Conservation (phyloP, 1,140 invertebrate genomes). For the Anoplolepis gracilipes region DNA sequence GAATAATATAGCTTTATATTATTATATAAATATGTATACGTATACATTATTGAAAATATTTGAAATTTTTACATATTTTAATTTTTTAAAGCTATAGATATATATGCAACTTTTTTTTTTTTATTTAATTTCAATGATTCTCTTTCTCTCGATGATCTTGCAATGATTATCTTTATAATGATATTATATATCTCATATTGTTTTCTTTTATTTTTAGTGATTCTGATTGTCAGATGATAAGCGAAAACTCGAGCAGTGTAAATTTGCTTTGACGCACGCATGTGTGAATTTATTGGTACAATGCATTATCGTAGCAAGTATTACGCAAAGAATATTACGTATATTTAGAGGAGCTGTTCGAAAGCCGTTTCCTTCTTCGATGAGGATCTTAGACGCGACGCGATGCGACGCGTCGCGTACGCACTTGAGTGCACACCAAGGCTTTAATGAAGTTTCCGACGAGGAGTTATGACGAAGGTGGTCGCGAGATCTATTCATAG, state of each 20-base stretch:
- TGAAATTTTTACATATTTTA: background rate
- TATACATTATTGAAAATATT: background rate
- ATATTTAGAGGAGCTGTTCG: conserved; percentile 45
- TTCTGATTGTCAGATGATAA: conserved; percentile 13
- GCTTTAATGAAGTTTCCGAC: conserved; percentile 59
- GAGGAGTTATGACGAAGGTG: conserved; percentile 51
- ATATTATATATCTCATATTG: conserved; percentile 1
- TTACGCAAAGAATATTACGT: conserved; percentile 54
- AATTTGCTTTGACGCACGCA: background rate
- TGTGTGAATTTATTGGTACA: conserved; percentile 36
- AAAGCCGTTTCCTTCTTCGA: conserved; percentile 61
- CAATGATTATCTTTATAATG: conserved; percentile 19
- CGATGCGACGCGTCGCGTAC: conserved; percentile 9
- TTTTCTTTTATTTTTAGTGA: background rate
- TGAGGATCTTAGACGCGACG: conserved; percentile 27
- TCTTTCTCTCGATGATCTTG: background rate
- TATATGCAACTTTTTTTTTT: background rate
- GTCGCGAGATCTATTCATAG: conserved; percentile 71
- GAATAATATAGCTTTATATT: background rate
- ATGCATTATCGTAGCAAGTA: conserved; percentile 51
- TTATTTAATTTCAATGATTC: background rate
- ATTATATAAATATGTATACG: background rate
- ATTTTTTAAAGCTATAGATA: background rate
- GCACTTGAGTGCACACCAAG: background rate
- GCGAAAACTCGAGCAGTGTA: background rate